Evolutionary conservation across 2,888 invertebrate species (phyloP), one percentile per base, ranked within the genome.

Genomic region (Embidobia sp.): DNA sequence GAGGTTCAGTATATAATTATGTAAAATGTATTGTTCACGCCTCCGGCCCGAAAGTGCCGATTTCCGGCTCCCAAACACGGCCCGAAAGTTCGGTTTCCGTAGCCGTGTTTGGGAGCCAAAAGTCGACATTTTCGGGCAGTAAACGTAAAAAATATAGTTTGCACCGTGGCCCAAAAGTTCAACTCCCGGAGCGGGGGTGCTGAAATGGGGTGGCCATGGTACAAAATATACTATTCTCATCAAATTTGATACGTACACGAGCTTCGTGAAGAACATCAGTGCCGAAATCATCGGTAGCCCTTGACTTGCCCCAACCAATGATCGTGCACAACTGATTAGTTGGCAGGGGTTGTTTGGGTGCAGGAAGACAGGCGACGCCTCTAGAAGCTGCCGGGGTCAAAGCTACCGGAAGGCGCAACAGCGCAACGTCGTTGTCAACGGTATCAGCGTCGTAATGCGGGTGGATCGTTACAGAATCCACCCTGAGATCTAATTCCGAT

Each of bases 241-340:
- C n/a, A n/a, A n/a, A n/a, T n/a, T n/a, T n/a, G n/a, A 7, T 76
- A 80, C 84, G 75, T 89, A 94, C 95, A 90, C 94, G 94, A 11
- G 97, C 97, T 90, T 98, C 97, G 82, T 96, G 96, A 15, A 98
- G 91, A 7, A 95, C 91, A 82, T 94, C 93, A 0, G 96, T 95
- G 8, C 98, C 98, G 81, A 94, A 94, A 4, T 93, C 92, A 84
- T 96, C 95, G 0, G 93, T 93, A 51, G 94, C 92, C 37, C 93
- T 91, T 59, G 94, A 92, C 90, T 97, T 97, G 11, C 98, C 98
- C 98, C 98, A 98, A 0, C 98, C 98, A 72, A 97, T 93, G 76
- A 97, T 97, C 1, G 95, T 94, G 86, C 97, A 98, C 22, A 93
- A 91, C 89, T 93, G 90, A 90, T 93, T 90, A 2, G 92, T 91